Base-by-base conservation (phyloP, 1,140 invertebrate species). In the Drosophila pachea region DNA sequence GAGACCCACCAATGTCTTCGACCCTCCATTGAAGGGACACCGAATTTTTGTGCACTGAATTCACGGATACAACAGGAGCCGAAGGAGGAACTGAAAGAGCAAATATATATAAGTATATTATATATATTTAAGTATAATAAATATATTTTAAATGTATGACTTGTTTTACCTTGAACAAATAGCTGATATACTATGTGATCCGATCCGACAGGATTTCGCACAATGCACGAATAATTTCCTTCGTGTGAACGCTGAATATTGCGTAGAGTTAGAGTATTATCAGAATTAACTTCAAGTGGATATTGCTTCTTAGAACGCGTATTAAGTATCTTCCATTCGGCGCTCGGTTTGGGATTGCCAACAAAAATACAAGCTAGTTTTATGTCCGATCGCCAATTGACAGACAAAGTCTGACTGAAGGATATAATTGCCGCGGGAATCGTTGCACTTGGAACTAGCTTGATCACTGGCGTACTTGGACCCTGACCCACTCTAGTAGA, bases 21-120 rank as follows among this genome's bases (percentile, higher is more conserved):
- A 93, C 74, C 89, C 92, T 92, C 93, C 94, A 94, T 70, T 94
- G 92, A 7, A 94, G 84, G 8, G 94, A 90, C 54, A 94, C 91
- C 61, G 93, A 94, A 48, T 91, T 93, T 29, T 92, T 92, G 0
- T 94, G 94, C 0, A 92, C 92, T 45, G 93, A 92, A 5, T 92
- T 92, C 0, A 94, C 92, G 42, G 93, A 93, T 0, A 94, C 89
- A 32, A 92, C 89, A 0, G 94, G 94, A 32, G 94, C 91, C 62
- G 90, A 90, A 0, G 94, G 94, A 7, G 93, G 93, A 31, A 94
- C 93, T 88, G 33, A 91, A 68, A 35, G 90, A 43, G 56, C 16
- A 45, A 45, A 42, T 0, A 35, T 40, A 14, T 4, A 22, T 54
- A n/a, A n/a, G n/a, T n/a, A n/a, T n/a, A n/a, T n/a, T n/a, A 2